phyloP scores from a whole-genome alignment of 2,888 invertebrate genomes.

The Lasioglossum calceatum region DNA sequence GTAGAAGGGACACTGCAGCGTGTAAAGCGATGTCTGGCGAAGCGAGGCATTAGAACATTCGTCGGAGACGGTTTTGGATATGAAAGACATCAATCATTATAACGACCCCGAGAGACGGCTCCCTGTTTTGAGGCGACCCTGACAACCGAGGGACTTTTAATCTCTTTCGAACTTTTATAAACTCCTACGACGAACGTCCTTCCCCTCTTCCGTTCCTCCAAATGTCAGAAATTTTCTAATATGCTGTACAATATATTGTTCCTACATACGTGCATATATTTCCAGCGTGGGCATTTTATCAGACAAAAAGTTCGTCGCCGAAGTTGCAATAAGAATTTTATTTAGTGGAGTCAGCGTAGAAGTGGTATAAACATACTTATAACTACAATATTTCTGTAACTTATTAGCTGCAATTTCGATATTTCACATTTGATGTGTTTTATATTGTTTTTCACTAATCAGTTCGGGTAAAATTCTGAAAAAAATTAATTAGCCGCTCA shows the following conservation, averaged over 20 bases:
- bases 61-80: constrained; percentile 61
- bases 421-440: too few relatives aligned
- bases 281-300: not conserved
- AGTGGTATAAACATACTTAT: too few relatives aligned
- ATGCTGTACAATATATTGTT: not conserved
- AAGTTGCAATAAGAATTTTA: too few relatives aligned
- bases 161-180: constrained; percentile 65
- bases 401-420: too few relatives aligned
- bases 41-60: constrained; percentile 59
- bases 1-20: constrained; percentile 41
- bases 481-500: not conserved
- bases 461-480: too few relatives aligned
- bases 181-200: constrained; percentile 38
- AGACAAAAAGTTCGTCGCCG: too few relatives aligned
- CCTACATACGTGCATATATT: not conserved
- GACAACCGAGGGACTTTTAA: constrained; percentile 64
- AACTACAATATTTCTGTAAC: too few relatives aligned
- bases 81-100: constrained; percentile 68
- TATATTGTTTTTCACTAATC: too few relatives aligned
- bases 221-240: constrained; percentile 19
- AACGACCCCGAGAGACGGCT: constrained; percentile 56
- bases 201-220: constrained; percentile 2
- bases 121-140: constrained; percentile 60
- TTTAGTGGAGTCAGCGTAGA: too few relatives aligned
- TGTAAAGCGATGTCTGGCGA: constrained; percentile 50